These are phyloP conservation scores for Neodontobutis hainanensis DNA, from an alignment of 2,113 vertebrate genomes.

Conservation along the genomic window DNA sequence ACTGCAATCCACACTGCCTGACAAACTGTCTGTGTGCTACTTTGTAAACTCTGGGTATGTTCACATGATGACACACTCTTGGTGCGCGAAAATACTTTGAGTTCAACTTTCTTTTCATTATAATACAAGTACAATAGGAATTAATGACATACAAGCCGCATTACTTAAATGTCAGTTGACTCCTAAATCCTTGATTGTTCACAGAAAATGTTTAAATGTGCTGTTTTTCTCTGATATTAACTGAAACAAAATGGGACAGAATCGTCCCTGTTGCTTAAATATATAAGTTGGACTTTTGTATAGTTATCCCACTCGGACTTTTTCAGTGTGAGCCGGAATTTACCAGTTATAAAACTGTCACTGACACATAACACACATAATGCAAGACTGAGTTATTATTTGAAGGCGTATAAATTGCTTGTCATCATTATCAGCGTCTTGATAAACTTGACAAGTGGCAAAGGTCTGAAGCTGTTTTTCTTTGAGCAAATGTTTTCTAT, in stretches of 20 bases:
- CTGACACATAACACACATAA: conserved; percentile 18
- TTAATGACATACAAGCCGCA: too few relatives aligned
- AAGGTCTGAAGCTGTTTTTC: background rate
- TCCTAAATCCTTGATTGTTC: too few relatives aligned
- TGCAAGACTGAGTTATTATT: background rate
- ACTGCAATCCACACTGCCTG: conserved; percentile 87
- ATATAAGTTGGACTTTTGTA: background rate
- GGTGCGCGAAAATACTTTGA: too few relatives aligned
- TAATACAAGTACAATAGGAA: too few relatives aligned
- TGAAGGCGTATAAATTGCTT: background rate
- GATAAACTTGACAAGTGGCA: conserved; percentile 4
- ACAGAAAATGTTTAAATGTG: too few relatives aligned
- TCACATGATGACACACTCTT: background rate
- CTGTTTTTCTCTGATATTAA: too few relatives aligned
- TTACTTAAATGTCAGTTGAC: too few relatives aligned
- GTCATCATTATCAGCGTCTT: background rate
- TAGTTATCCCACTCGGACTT: background rate
- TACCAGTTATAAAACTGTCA: conserved; percentile 15
- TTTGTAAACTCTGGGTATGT: conserved; percentile 97
- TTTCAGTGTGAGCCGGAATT: conserved; percentile 6
- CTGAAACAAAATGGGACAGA: too few relatives aligned
- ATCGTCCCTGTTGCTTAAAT: too few relatives aligned
- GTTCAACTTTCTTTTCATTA: too few relatives aligned
- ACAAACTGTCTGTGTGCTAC: conserved; percentile 91
- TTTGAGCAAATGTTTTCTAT: background rate